phyloP scores from a whole-genome alignment of 2,797 vertebrate genomes.

The Hybognathus amarus region DNA sequence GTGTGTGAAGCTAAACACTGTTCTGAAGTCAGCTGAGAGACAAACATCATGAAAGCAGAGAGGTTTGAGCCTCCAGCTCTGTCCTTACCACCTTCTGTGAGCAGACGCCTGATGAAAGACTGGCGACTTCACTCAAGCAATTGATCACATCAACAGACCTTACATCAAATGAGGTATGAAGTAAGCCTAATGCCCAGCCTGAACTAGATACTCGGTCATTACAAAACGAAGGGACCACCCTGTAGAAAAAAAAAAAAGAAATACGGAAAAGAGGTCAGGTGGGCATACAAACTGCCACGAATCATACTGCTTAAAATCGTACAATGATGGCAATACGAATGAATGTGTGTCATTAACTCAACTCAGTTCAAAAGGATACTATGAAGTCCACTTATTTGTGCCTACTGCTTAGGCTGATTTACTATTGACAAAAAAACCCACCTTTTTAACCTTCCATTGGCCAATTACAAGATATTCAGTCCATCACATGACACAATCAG shows the following conservation, averaged over 20 bases:
- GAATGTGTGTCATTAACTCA: constrained; percentile 2
- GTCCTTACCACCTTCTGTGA: constrained; percentile 69
- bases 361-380: constrained; percentile 17
- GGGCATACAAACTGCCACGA: neutral
- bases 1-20: constrained; percentile 48
- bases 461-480: constrained; percentile 21
- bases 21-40: constrained; percentile 57
- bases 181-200: constrained; percentile 64
- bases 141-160: constrained; percentile 72
- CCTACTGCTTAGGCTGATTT: constrained; percentile 16
- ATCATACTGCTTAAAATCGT: neutral
- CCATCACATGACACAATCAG: constrained; percentile 20
- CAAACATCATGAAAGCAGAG: constrained; percentile 76
- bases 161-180: constrained; percentile 63
- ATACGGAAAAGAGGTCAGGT: constrained; percentile 18
- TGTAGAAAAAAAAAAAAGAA: constrained; percentile 16
- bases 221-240: constrained; percentile 44
- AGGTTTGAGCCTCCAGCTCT: constrained; percentile 71
- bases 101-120: constrained; percentile 80
- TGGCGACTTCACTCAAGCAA: constrained; percentile 72
- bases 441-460: neutral
- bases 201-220: constrained; percentile 33
- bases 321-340: neutral
- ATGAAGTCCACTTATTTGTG: constrained; percentile 33
- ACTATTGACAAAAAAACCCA: constrained; percentile 1